These are phyloP conservation scores for Malacosoma neustria DNA, from an alignment of 2,888 invertebrate species.

Conservation along the genomic window DNA sequence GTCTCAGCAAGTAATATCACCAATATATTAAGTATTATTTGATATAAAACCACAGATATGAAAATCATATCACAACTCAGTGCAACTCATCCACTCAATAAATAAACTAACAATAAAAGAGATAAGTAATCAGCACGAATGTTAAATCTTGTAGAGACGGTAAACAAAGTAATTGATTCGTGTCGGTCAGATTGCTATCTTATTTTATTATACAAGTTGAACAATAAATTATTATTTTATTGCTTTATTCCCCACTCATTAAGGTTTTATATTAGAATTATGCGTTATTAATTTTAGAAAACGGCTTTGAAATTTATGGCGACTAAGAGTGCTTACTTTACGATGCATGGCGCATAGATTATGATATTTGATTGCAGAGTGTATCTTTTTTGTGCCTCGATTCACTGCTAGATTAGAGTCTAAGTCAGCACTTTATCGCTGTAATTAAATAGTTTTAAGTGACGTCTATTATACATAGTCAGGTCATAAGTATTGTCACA, in stretches of 20 bases:
- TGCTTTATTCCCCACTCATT: slow-evolving; percentile 67
- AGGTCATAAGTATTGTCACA: too few species aligned
- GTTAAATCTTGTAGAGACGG: slow-evolving; percentile 4
- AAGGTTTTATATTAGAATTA: slow-evolving; percentile 62
- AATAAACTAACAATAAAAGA: not conserved
- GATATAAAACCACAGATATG: too few species aligned
- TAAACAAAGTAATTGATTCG: slow-evolving; percentile 50
- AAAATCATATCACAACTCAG: too few species aligned
- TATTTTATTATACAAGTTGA: not conserved
- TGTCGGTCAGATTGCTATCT: not conserved
- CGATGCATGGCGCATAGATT: slow-evolving; percentile 27
- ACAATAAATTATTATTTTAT: slow-evolving; percentile 52
- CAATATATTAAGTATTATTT: too few species aligned
- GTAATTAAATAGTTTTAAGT: too few species aligned
- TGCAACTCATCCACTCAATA: not conserved
- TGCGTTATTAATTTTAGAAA: slow-evolving; percentile 67
- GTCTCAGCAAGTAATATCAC: too few species aligned
- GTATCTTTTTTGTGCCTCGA: too few species aligned
- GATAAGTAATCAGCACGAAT: not conserved
- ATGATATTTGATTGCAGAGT: too few species aligned
- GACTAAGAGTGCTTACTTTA: slow-evolving; percentile 31
- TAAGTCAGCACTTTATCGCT: too few species aligned
- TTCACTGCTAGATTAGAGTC: too few species aligned
- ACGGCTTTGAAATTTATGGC: slow-evolving; percentile 50
- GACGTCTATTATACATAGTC: too few species aligned